A percentile compares a stretch with the other conserved stretches of the same genome.
phyloP scores from a whole-genome alignment of 1,140 invertebrate species.

The Acyrthosiphon pisum region DNA sequence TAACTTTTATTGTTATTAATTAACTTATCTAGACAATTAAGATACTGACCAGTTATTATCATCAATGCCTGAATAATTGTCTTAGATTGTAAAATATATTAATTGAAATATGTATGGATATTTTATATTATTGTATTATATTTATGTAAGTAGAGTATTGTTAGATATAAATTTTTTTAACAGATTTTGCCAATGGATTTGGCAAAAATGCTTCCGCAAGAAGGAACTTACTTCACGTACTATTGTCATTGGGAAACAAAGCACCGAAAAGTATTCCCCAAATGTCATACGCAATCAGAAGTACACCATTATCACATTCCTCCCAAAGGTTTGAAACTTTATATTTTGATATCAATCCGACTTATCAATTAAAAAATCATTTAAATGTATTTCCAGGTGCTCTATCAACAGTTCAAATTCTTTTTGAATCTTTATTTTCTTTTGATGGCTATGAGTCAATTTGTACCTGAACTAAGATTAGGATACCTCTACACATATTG shows the following conservation, averaged over 20 bases:
- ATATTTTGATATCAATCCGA: background rate
- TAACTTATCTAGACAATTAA: background rate
- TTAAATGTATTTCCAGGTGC: slow-evolving; percentile 69
- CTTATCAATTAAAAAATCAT: slow-evolving; percentile 20
- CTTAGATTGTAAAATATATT: slow-evolving; percentile 22
- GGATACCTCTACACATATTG: slow-evolving; percentile 99
- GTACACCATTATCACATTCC: slow-evolving; percentile 97
- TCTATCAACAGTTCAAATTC: slow-evolving; percentile 99
- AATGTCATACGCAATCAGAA: slow-evolving; percentile 99
- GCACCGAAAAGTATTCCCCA: slow-evolving; percentile 81
- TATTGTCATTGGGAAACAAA: slow-evolving; percentile 71
- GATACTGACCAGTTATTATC: slow-evolving; percentile 1
- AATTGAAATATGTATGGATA: background rate
- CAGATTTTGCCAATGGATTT: slow-evolving; percentile 65
- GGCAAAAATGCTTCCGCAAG: slow-evolving; percentile 73
- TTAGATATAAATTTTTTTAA: slow-evolving; percentile 50
- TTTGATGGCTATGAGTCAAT: slow-evolving; percentile 97
- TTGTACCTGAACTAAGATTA: slow-evolving; percentile 94
- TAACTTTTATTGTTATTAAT: background rate
- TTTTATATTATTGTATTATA: background rate
- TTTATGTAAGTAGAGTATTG: background rate
- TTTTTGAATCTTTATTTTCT: slow-evolving; percentile 99
- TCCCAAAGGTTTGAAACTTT: slow-evolving; percentile 81
- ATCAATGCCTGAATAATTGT: background rate
- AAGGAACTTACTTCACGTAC: slow-evolving; percentile 72